Base-by-base conservation (phyloP, 2,797 vertebrate genomes). In the Acropternis orthonyx region DNA sequence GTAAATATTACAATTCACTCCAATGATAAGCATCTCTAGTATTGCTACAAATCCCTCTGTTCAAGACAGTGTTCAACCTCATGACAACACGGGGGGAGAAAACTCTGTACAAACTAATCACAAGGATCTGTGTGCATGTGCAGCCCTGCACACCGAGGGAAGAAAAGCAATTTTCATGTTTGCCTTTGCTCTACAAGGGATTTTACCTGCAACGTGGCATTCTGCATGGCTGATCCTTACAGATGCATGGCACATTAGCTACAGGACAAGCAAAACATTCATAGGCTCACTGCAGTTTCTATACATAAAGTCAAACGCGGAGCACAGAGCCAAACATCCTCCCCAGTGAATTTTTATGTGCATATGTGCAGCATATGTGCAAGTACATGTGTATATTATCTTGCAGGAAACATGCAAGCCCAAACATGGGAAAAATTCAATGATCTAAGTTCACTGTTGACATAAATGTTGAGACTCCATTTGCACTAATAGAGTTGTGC, bases 341-440 rank as follows among this genome's bases (percentile, higher is more conserved):
- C 56, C 85, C 76, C 71, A 74, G 83, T 85, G 85, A 89, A 67
- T 66, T 93, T 92, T 89, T 61, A 88, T 34, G 85, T 81, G 52
- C 92, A 88, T 93, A 72, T 95, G 96, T 95, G 91, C 90, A 73
- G 81, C 96, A 95, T 52, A 94, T 95, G 95, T 82, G 74, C 69
- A 78, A 77, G 66, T 32, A 84, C 82, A 79, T 86, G 89, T 88
- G 52, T 91, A 92, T 71, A 94, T 90, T 90, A 90, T 92, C 80
- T 68, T 85, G 55, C 83, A 90, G 94, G 89, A 95, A 95, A 94
- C 91, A 95, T 92, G 77, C 63, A 94, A 90, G 67, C 56, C 85
- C 83, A 95, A 96, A 94, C 85, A 95, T 91, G 80, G 89, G 94
- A 77, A 90, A 96, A 96, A 96, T 46, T 87, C 85, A 63, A 37